These are phyloP conservation scores for Scaptodrosophila latifasciaeformis DNA, from an alignment of 2,888 invertebrate genomes.

Conservation along the genomic window DNA sequence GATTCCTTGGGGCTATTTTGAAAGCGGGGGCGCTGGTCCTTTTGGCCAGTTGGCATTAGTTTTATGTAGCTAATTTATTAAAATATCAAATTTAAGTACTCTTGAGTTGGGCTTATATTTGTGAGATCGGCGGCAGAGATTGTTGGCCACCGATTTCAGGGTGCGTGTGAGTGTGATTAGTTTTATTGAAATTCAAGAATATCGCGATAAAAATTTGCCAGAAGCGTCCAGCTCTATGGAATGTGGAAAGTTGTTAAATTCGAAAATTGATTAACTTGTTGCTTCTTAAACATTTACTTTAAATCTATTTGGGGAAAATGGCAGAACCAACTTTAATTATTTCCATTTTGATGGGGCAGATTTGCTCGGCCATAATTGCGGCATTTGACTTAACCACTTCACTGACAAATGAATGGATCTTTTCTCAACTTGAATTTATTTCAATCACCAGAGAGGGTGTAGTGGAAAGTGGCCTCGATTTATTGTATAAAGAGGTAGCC, in stretches of 20 bases:
- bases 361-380: too few relatives aligned
- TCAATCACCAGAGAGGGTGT: background rate
- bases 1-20: constrained; percentile 21
- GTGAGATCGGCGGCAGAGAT: constrained; percentile 15
- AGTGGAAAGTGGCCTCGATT: constrained; percentile 23
- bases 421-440: too few relatives aligned
- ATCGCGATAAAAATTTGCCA: background rate
- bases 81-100: constrained; percentile 64
- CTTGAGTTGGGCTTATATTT: constrained; percentile 17
- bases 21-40: constrained; percentile 25
- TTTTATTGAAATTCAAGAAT: constrained; percentile 39
- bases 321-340: too few relatives aligned
- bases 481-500: constrained; percentile 27
- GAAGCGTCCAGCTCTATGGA: too few relatives aligned
- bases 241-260: too few relatives aligned
- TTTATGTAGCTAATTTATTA: constrained; percentile 36
- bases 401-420: too few relatives aligned
- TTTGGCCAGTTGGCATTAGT: constrained; percentile 19
- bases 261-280: too few relatives aligned
- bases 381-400: too few relatives aligned
- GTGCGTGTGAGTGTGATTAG: too few relatives aligned
- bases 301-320: too few relatives aligned
- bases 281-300: too few relatives aligned
- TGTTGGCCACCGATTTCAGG: constrained; percentile 1
- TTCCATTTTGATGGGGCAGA: too few relatives aligned